Evolutionary conservation across 1,140 invertebrate species (phyloP), one percentile per base, ranked within the genome.

Genomic region (Bombus terrestris): DNA sequence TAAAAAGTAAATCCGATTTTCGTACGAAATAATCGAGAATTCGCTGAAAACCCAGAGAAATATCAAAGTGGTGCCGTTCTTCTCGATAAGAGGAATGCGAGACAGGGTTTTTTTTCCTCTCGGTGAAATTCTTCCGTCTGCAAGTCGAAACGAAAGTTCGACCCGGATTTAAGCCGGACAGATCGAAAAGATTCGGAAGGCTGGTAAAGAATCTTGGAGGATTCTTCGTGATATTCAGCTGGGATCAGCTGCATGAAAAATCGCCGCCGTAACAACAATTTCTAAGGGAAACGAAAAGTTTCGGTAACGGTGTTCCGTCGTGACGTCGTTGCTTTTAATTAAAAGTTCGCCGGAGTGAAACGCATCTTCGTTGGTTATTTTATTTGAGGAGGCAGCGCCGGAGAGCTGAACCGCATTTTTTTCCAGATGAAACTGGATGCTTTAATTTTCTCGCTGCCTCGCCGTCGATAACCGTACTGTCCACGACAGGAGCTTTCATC

Each of bases 251-350:
- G 25, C 9, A 9, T 79, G 59, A 68, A 80, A 80, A 80, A 80
- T 69, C 64, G 43, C 15, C 28, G 57, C 6, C 37, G 53, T 28
- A n/a, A 28, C 59, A 78, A 78, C 75, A 78, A 78, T 78, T 78
- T 64, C 59, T 41, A 8, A 10, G 25, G 4, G 39, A 32, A 78
- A 75, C 22, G 18, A 12, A 32, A 78, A 78, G 75, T 78, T 78
- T 64, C 59, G 75, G 57, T 64, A 64, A 78, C 75, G 53, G 39
- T 64, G 59, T 41, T 78, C 37, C 57, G 47, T n/a, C 53, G 75
- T 78, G 64, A 39, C 59, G 47, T 62, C 74, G 75, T 78, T 78
- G 59, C 75, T 64, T 78, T 78, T 78, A 78, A 78, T 78, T 78
- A 78, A 78, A 78, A 78, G 75, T 78, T 78, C 15, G 15, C 15